phyloP scores from a whole-genome alignment of 2,113 vertebrate species.

The Pardalotus punctatus region DNA sequence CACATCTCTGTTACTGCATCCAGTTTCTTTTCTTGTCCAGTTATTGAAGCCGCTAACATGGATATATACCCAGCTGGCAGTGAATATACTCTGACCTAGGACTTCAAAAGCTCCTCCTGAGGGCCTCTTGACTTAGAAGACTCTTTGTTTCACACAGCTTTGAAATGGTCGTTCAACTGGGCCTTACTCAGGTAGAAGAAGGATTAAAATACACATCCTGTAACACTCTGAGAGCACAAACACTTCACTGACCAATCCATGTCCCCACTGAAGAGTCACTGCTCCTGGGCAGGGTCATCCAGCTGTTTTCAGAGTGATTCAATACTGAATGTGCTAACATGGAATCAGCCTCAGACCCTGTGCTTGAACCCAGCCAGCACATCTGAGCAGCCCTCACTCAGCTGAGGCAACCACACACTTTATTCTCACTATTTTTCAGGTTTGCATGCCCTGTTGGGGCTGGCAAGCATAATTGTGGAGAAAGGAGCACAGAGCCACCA shows the following conservation, averaged over 20 bases:
- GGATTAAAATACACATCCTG: neutral
- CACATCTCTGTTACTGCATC: neutral
- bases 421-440: neutral
- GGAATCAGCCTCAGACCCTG: neutral
- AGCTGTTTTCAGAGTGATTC: neutral
- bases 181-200: neutral
- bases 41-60: neutral
- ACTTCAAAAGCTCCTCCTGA: neutral
- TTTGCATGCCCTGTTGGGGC: neutral
- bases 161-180: neutral
- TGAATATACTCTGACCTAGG: neutral
- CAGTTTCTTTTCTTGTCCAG: neutral
- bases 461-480: neutral
- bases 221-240: neutral
- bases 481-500: neutral
- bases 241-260: fast-evolving
- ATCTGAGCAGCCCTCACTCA: neutral
- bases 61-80: neutral
- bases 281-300: neutral
- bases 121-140: neutral
- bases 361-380: neutral
- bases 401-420: neutral
- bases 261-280: neutral
- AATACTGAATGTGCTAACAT: fast-evolving
- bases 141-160: neutral